A percentile compares a stretch with the other conserved stretches of the same genome.
Evolutionary conservation across 2,113 vertebrate species (phyloP).

Genomic region (Apus apus): DNA sequence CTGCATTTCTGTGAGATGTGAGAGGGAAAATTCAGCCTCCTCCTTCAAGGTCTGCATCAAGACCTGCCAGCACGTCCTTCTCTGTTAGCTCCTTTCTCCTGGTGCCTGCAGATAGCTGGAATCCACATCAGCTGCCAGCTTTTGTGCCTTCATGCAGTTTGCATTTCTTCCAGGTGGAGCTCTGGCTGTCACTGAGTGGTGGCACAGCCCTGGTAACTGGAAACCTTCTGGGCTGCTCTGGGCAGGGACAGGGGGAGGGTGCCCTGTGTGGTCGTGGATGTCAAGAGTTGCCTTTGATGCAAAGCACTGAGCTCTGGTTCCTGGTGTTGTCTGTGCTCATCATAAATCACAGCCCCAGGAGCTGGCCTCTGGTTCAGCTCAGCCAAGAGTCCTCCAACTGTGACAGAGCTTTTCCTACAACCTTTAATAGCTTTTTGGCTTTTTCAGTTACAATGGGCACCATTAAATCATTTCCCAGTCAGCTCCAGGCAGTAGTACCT

Average conservation of each 20-base stretch:
- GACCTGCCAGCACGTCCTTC: not conserved
- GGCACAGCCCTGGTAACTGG: not conserved
- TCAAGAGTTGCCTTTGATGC: not conserved
- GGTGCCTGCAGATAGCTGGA: slow-evolving; percentile 33
- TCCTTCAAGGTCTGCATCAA: not conserved
- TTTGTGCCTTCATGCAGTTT: not conserved
- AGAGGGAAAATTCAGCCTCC: not conserved
- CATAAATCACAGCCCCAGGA: not conserved
- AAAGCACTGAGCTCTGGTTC: not conserved
- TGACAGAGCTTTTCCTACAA: not conserved
- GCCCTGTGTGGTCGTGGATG: not conserved
- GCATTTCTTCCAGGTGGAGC: not conserved
- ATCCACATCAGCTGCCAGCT: not conserved
- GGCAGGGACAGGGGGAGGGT: not conserved
- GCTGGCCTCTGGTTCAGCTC: not conserved
- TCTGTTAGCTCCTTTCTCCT: slow-evolving; percentile 28
- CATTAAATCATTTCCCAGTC: not conserved
- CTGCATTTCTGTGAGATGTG: not conserved
- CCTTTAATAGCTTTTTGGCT: not conserved
- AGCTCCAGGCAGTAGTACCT: not conserved
- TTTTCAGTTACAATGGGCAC: not conserved
- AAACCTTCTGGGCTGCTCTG: not conserved
- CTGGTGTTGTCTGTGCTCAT: not conserved
- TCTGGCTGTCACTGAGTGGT: not conserved
- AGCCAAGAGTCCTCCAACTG: not conserved